These are phyloP conservation scores for Caerostris darwini DNA, from an alignment of 1,140 invertebrate genomes.

Conservation along the genomic window DNA sequence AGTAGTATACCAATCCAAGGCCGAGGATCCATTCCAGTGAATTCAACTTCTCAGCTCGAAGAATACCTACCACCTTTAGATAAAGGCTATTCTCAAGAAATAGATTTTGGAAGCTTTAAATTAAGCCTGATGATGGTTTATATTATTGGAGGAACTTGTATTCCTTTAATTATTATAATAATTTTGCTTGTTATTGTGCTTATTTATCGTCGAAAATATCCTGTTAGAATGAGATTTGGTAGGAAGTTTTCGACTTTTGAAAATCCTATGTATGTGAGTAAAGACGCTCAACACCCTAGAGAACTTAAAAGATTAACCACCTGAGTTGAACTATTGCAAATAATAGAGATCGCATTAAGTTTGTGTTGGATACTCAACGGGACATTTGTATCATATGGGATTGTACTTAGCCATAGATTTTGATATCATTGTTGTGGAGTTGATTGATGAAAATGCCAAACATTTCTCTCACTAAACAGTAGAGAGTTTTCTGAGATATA, in stretches of 20 bases:
- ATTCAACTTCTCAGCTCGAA: neutral
- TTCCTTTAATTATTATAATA: conserved; percentile 26
- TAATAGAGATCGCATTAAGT: neutral
- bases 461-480: neutral
- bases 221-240: conserved; percentile 81
- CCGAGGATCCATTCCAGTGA: neutral
- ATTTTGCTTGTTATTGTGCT: conserved; percentile 47
- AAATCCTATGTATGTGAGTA: conserved; percentile 81
- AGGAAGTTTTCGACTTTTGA: conserved; percentile 82
- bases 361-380: neutral
- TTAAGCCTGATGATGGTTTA: conserved; percentile 50
- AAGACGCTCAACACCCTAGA: conserved; percentile 77
- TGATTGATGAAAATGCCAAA: conserved; percentile 34
- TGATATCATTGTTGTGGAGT: neutral
- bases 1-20: neutral
- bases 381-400: neutral
- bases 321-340: neutral
- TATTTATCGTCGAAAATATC: conserved; percentile 81
- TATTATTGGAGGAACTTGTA: conserved; percentile 61
- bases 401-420: conserved; percentile 28
- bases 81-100: conserved; percentile 42
- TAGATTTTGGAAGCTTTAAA: conserved; percentile 34
- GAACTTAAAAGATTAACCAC: conserved; percentile 67
- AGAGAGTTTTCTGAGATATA: neutral
- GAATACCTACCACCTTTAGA: conserved; percentile 41